These are phyloP conservation scores for Rhodeus uyekii DNA, from an alignment of 2,797 vertebrate species.

Conservation along the genomic window DNA sequence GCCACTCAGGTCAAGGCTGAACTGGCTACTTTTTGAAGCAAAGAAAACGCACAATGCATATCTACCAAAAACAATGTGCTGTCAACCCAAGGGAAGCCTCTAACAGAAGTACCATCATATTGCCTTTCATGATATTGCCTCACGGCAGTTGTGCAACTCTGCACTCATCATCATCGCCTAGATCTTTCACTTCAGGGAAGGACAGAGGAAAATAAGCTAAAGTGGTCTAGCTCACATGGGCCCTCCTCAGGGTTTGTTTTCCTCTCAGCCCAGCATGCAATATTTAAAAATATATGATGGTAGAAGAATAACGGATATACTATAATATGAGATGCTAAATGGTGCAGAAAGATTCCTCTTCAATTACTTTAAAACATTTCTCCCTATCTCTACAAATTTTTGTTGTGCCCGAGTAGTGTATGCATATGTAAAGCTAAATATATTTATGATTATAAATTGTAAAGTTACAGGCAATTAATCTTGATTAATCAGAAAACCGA, in stretches of 20 bases:
- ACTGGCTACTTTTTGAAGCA: neutral
- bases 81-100: neutral
- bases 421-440: too few relatives aligned
- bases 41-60: neutral
- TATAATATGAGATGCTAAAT: constrained; percentile 13
- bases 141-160: neutral
- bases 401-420: too few relatives aligned
- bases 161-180: neutral
- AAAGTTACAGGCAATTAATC: too few relatives aligned
- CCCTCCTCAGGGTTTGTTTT: constrained; percentile 7
- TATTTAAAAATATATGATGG: neutral
- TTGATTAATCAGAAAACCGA: too few relatives aligned
- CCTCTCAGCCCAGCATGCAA: neutral
- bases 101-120: neutral
- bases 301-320: neutral
- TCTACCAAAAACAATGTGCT: neutral
- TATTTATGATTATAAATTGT: too few relatives aligned
- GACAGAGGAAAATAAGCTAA: constrained; percentile 20
- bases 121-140: constrained; percentile 10
- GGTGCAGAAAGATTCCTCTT: neutral
- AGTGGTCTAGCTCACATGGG: neutral
- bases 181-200: neutral
- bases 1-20: neutral
- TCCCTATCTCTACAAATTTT: neutral
- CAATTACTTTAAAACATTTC: neutral